Evolutionary conservation across 1,140 invertebrate species (phyloP).

Genomic region (Papilio dardanus): DNA sequence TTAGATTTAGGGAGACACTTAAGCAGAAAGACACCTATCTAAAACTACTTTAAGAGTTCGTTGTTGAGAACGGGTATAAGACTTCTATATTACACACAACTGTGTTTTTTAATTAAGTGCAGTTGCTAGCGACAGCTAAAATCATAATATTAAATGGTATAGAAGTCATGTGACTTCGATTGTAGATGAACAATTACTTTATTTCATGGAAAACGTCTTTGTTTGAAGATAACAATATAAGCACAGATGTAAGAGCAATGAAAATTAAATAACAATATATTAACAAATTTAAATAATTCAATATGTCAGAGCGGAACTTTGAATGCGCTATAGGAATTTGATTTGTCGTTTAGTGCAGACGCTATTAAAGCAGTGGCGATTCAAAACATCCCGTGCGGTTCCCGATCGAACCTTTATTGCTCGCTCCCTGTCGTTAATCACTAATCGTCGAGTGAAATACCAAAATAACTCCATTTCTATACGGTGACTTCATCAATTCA

Average conservation of each 20-base stretch:
- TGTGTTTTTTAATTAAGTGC: no score
- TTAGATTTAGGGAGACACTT: no score
- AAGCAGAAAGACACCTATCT: no score
- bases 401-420: slow-evolving; percentile 68
- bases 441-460: slow-evolving; percentile 76
- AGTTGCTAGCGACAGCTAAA: no score
- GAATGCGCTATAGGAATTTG: slow-evolving; percentile 61
- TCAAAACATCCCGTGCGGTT: slow-evolving; percentile 78
- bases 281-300: slow-evolving; percentile 27
- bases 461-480: slow-evolving; percentile 69
- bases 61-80: no score
- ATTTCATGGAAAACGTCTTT: no score
- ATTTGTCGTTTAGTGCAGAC: slow-evolving; percentile 74
- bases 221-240: no score
- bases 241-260: background rate
- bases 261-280: background rate
- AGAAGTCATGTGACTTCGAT: no score
- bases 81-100: no score
- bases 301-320: slow-evolving; percentile 3
- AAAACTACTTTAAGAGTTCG: no score
- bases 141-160: no score
- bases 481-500: background rate
- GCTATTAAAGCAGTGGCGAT: slow-evolving; percentile 72
- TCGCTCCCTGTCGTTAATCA: slow-evolving; percentile 69
- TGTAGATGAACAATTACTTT: no score